Evolutionary conservation across 2,113 vertebrate species (phyloP), one percentile per base, ranked within the genome.

Genomic region (Heloderma charlesbogerti): DNA sequence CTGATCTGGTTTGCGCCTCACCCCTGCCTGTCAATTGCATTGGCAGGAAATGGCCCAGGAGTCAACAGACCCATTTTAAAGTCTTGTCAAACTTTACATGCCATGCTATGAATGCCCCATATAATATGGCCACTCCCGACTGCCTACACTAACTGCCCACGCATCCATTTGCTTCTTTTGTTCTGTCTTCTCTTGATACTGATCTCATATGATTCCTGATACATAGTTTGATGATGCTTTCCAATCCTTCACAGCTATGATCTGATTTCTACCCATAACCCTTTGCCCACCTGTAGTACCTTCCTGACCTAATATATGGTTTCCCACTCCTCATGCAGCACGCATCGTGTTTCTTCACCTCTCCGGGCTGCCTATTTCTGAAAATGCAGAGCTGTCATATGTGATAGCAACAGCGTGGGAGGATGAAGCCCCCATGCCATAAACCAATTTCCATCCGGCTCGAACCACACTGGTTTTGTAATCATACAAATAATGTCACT

Each of bases 381-480:
- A 89, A 89, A 81, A 86, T 74, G 63, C 82, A 86, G 82, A 81
- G 89, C 74, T 86, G 75, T 82, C 85, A 87, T 74, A 48, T 82
- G 67, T 51, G 78, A 87, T 45, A 80, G 82, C 1, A 51, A 72
- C 87, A 89, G 66, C 18, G 37, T 29, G 18, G 75, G 83, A 86
- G 66, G 66, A 92, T 45, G 40, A 22, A 92, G 83, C 34, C 83
- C 60, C 37, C 80, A 6, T 7, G 37, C 86, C 63, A 10, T 86
- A 86, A 92, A 81, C 87, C 87, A 66, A 79, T 89, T 92, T 92
- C 75, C 74, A 92, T 89, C 75, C 51, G 84, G 87, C 22, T 89
- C 15, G 72, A 85, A 89, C 34, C 87, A 51, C 51, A 15, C 75
- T 89, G 66, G 72, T 91, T 84, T 88, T 88, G 86, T 27, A 84